phyloP scores from a whole-genome alignment of 2,888 invertebrate species.

The Pristionchus arcanus region DNA sequence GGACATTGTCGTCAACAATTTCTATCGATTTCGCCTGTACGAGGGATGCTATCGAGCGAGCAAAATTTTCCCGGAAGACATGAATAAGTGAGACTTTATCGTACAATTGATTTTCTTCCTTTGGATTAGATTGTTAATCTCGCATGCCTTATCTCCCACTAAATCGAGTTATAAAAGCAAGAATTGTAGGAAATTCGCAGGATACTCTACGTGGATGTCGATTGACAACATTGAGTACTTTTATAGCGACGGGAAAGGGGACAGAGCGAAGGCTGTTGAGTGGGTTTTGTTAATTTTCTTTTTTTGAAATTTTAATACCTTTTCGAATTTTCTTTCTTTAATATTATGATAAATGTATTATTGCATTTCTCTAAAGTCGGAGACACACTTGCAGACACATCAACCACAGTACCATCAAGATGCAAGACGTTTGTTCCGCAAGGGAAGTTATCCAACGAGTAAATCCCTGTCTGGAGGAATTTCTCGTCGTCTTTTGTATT shows the following conservation, averaged over 20 bases:
- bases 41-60: slow-evolving; percentile 21
- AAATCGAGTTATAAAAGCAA: background rate
- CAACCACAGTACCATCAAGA: background rate
- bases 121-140: background rate
- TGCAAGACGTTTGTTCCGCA: background rate
- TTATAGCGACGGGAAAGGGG: background rate
- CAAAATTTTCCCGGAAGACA: background rate
- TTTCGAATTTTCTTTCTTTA: too few species aligned
- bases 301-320: background rate
- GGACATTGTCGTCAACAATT: background rate
- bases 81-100: background rate
- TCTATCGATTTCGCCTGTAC: slow-evolving; percentile 15
- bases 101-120: background rate
- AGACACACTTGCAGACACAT: background rate
- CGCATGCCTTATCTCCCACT: too few species aligned
- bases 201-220: background rate
- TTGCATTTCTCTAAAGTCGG: too few species aligned
- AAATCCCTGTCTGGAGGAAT: background rate
- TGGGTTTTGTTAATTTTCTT: background rate
- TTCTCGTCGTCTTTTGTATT: background rate
- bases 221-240: background rate
- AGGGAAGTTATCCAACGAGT: background rate
- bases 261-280: background rate
- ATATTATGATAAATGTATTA: too few species aligned
- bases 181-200: background rate